Evolutionary conservation across 1,140 invertebrate species (phyloP), one percentile per base, ranked within the genome.

Genomic region (Ridgeia piscesae): DNA sequence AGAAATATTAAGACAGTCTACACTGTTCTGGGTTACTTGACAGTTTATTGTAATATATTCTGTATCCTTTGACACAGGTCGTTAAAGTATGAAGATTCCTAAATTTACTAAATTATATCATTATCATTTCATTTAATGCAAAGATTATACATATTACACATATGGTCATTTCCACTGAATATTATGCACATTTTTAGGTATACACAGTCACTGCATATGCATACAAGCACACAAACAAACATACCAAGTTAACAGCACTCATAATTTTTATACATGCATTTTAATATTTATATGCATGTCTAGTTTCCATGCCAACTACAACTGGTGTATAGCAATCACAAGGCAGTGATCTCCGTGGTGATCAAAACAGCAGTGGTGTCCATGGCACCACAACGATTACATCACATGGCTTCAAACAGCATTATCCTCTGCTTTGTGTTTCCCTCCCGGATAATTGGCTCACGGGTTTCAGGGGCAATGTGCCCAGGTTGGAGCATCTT

Each of bases 391-490:
- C 27, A 31, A 31, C 17, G 58, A 77, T 77, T 21, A 77, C 58
- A 77, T 77, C 58, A 77, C 58, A 77, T 77, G 17, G 58, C 58
- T 96, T 99, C 99, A 96, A 99, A 99, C 96, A 99, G 99, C 97
- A 99, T 99, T 91, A 99, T 99, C 95, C 99, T 97, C 95, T 99
- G 98, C 96, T 99, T 99, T 95, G 99, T 99, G 97, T 99, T 99
- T 94, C 99, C 99, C 96, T 99, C 99, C 95, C 99, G 98, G 95
- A 99, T 99, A 77, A 9, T 77, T 14, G 58, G 14, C 58, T 77
- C 58, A 77, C 14, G 17, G 58, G 11, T 17, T 9, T 77, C 58
- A 77, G 58, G 4, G 58, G 17, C 27, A 31, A 9, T 77, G 58
- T 77, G 58, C 27, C 58, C 58, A 21, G 58, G 2, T 21, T 77